Base-by-base conservation (phyloP, 2,888 invertebrate species). In the Dicycla oo region DNA sequence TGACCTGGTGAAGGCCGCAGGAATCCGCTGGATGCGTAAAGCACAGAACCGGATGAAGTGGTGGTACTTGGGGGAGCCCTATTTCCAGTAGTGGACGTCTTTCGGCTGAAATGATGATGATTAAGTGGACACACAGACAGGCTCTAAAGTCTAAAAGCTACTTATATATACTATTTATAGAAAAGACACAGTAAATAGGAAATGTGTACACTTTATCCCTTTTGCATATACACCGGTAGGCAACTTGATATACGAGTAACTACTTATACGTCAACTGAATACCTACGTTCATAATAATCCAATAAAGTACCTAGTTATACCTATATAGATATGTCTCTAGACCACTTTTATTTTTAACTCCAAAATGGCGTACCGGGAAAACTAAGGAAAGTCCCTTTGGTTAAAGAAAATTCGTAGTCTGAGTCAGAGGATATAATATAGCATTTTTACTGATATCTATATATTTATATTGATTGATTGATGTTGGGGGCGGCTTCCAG, bases 321-420 rank as follows among this genome's bases (percentile, higher is more conserved):
- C 30, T 4, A 30, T 30, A 30, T 3, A 4, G 4, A 4, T 30
- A 30, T 6, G n/a, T 53, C 49, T 51, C 43, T 8, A 49, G 58
- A 8, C n/a, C 23, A 38, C 20, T 45, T 26, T 38, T 45, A 51
- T 70, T 70, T 45, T 45, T 71, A 45, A 34, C 71, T 54, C 54
- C 53, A 49, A 54, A 38, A 53, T 20, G 20, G 2, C 15, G 30
- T 30, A 30, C 30, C 30, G 30, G 26, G 4, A 43, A n/a, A n/a
- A 49, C 13, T 30, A 3, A 30, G 4, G 30, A 30, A 30, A 30
- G 30, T 30, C 2, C 4, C 2, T 30, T 3, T n/a, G n/a, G n/a
- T n/a, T n/a, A n/a, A n/a, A n/a, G n/a, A n/a, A n/a, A n/a, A n/a
- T n/a, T n/a, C n/a, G n/a, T n/a, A n/a, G n/a, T n/a, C n/a, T n/a